A percentile compares a stretch with the other conserved stretches of the same genome.
These are phyloP conservation scores for Rhizomys pruinosus DNA, from an alignment of 2,113 vertebrate genomes.

Conservation along the genomic window DNA sequence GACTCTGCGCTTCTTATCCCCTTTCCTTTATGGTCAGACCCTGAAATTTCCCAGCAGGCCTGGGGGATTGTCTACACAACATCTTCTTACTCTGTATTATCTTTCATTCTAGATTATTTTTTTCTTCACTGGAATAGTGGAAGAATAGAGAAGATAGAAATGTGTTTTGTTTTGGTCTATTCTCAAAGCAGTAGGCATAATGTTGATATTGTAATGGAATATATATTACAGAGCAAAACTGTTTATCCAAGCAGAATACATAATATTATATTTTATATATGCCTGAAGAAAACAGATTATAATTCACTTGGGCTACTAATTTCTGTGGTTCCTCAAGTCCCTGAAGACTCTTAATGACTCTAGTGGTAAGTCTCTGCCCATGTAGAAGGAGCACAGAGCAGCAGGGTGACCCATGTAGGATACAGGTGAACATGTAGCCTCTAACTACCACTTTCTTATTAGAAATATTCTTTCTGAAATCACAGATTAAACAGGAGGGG, in stretches of 20 bases:
- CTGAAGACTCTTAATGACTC: neutral
- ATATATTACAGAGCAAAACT: too few species aligned
- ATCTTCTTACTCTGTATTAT: too few species aligned
- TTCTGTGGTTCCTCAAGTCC: neutral
- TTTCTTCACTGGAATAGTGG: neutral
- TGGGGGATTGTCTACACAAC: too few species aligned
- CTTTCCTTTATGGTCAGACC: too few species aligned
- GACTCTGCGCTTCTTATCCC: too few species aligned
- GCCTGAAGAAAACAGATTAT: neutral
- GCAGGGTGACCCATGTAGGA: accelerated
- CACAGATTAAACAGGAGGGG: neutral
- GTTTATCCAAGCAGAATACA: too few species aligned
- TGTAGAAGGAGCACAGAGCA: accelerated
- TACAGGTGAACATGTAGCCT: neutral
- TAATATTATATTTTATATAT: too few species aligned
- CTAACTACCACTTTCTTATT: neutral
- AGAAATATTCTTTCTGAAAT: neutral
- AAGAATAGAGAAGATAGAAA: neutral
- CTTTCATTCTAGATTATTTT: too few species aligned
- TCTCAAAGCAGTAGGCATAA: neutral
- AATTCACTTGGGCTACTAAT: neutral
- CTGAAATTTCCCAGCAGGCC: too few species aligned
- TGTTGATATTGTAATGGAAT: neutral
- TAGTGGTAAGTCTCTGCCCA: neutral
- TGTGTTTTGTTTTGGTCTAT: neutral